Conservation (phyloP, 2,113 vertebrate species). For the Apaloderma vittatum region DNA sequence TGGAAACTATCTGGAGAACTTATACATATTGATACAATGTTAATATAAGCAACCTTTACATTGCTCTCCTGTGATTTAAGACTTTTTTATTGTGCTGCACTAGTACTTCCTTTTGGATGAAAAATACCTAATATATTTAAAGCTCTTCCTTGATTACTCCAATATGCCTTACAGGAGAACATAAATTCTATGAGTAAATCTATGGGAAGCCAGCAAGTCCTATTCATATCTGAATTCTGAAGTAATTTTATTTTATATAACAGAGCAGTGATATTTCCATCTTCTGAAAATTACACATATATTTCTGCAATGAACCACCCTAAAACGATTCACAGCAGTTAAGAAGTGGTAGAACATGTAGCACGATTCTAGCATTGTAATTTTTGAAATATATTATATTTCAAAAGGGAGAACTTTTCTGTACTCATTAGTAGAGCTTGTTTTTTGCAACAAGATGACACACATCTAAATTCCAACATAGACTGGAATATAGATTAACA, state of each 20-base stretch:
- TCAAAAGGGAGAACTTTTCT: neutral
- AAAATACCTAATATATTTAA: neutral
- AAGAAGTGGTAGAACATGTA: neutral
- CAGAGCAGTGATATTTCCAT: constrained; percentile 23
- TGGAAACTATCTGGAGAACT: neutral
- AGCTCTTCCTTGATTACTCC: neutral
- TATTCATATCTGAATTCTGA: neutral
- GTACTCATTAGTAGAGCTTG: neutral
- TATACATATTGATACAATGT: neutral
- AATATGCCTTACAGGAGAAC: neutral
- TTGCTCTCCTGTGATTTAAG: neutral
- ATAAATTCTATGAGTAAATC: neutral
- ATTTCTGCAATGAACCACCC: constrained; percentile 4
- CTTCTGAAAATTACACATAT: neutral
- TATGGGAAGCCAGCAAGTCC: neutral
- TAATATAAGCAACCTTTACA: neutral
- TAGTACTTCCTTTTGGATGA: neutral
- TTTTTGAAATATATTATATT: neutral
- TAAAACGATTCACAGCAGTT: constrained; percentile 13
- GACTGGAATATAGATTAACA: neutral
- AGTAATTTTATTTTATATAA: constrained; percentile 24
- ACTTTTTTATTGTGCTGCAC: neutral
- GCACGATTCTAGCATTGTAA: neutral
- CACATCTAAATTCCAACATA: neutral
- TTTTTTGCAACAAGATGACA: neutral